Percentiles rank a stretch among this genome's conserved stretches.
Evolutionary conservation across 2,797 vertebrate genomes (phyloP).

Genomic region (Sphenodon punctatus): DNA sequence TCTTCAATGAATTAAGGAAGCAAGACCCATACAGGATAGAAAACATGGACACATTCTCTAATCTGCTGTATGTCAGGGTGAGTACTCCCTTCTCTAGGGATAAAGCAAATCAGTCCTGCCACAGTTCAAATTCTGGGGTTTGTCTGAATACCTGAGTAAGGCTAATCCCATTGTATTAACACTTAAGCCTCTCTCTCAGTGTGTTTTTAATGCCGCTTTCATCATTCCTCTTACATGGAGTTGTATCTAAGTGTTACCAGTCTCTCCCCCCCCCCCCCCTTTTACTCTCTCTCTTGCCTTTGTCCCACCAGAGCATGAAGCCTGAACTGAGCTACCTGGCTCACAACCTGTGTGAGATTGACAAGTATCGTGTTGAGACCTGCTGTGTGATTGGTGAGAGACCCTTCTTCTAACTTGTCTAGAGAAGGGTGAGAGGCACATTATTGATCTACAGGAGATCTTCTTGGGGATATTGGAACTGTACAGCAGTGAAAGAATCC

Average conservation of each 20-base stretch:
- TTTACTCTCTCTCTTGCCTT: not conserved
- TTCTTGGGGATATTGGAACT: not conserved
- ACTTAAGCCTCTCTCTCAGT: not conserved
- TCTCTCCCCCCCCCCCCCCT: not conserved
- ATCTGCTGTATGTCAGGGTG: conserved; percentile 96
- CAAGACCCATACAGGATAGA: conserved; percentile 98
- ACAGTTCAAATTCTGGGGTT: too few species aligned
- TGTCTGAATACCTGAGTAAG: not conserved
- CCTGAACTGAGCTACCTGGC: conserved; percentile 97
- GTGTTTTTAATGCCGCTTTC: not conserved
- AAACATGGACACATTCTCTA: conserved; percentile 99
- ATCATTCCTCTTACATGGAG: accelerated
- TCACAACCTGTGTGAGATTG: conserved; percentile 98
- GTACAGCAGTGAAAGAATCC: not conserved
- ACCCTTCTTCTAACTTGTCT: not conserved
- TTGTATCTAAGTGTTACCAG: not conserved
- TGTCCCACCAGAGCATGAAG: conserved; percentile 90
- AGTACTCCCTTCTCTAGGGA: conserved; percentile 51
- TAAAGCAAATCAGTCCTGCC: not conserved
- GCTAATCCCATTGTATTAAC: not conserved
- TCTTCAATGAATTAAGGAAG: conserved; percentile 94
- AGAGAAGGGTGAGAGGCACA: not conserved
- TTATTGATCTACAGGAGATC: not conserved
- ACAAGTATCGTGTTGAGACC: conserved; percentile 98
- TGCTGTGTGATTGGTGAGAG: conserved; percentile 97